Conservation (phyloP, 2,113 vertebrate species). For the Tetraodon nigroviridis region DNA sequence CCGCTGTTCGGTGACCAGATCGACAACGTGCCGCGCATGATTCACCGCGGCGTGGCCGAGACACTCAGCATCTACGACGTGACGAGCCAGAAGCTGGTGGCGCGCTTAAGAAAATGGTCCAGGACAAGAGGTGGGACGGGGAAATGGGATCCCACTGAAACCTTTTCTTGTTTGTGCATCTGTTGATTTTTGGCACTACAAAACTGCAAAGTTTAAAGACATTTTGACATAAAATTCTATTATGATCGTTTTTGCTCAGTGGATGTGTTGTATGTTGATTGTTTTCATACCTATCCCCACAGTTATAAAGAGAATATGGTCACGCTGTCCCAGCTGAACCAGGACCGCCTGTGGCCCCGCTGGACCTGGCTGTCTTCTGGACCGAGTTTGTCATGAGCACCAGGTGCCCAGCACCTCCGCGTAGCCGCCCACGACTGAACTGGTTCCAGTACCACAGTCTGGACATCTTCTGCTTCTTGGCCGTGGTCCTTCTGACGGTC, state of each 20-base stretch:
- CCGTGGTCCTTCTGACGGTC: conserved; percentile 44
- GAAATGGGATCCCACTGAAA: background rate
- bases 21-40: conserved; percentile 82
- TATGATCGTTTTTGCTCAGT: too few relatives aligned
- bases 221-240: background rate
- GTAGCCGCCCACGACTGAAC: conserved; percentile 85
- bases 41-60: conserved; percentile 79
- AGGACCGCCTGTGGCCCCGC: conserved; percentile 81
- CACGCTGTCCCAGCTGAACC: conserved; percentile 79
- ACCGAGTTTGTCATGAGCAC: conserved; percentile 91
- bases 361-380: conserved; percentile 90
- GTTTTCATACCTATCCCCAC: background rate
- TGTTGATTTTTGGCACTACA: background rate
- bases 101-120: conserved; percentile 78
- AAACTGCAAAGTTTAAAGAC: background rate
- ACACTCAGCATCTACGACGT: conserved; percentile 75
- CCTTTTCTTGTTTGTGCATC: background rate
- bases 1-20: conserved; percentile 91
- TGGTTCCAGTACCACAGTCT: conserved; percentile 91
- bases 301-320: conserved; percentile 89
- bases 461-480: conserved; percentile 83
- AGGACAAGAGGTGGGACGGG: conserved; percentile 80
- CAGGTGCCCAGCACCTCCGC: conserved; percentile 84
- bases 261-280: too few relatives aligned
- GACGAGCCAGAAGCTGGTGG: conserved; percentile 74